Percentiles rank a stretch among this genome's conserved stretches.
phyloP scores from a whole-genome alignment of 2,888 invertebrate species.

The Mechanitis messenoides region DNA sequence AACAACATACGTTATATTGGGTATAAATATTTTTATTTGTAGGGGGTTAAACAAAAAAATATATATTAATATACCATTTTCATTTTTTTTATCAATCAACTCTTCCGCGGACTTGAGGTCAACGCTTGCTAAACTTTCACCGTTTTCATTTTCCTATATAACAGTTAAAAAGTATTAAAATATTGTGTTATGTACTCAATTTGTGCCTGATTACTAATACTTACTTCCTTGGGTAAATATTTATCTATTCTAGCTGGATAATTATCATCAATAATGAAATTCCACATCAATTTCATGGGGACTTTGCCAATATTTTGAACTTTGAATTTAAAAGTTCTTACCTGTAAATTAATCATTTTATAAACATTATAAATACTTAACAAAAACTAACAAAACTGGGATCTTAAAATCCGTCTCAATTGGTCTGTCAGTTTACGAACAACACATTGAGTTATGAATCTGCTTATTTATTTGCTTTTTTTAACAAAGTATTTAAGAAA shows the following conservation, averaged over 20 bases:
- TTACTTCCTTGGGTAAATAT: slow-evolving; percentile 32
- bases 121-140: too few relatives aligned
- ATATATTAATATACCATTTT: too few relatives aligned
- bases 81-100: too few relatives aligned
- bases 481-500: too few relatives aligned
- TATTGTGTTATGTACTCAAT: slow-evolving; percentile 2
- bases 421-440: too few relatives aligned
- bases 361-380: background rate
- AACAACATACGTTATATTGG: too few relatives aligned
- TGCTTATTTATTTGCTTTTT: too few relatives aligned
- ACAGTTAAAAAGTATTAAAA: slow-evolving; percentile 2
- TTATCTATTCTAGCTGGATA: slow-evolving; percentile 60
- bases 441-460: too few relatives aligned
- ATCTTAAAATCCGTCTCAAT: too few relatives aligned
- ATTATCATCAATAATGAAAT: slow-evolving; percentile 60
- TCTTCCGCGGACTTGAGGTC: too few relatives aligned
- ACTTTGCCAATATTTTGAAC: slow-evolving; percentile 59
- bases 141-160: background rate
- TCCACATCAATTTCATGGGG: slow-evolving; percentile 60
- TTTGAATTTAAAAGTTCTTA: slow-evolving; percentile 51
- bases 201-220: slow-evolving; percentile 3
- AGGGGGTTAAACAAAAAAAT: too few relatives aligned
- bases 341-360: slow-evolving; percentile 37
- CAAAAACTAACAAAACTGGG: background rate
- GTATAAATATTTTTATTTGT: too few relatives aligned